These are phyloP conservation scores for Mugil cephalus DNA, from an alignment of 2,113 vertebrate genomes.

Conservation along the genomic window DNA sequence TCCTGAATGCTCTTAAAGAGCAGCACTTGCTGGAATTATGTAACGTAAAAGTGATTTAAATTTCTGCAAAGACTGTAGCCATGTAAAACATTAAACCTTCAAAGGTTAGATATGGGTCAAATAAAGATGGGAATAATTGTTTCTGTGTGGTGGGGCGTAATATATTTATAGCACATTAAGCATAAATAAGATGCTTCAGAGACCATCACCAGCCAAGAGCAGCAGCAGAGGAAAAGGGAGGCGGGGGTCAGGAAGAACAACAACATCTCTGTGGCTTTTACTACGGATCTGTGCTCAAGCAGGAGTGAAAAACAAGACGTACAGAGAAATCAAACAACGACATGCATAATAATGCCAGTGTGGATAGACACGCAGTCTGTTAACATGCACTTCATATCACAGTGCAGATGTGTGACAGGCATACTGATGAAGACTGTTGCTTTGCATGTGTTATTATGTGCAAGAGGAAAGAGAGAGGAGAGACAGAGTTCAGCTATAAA, in stretches of 20 bases:
- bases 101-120: not conserved
- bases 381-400: constrained; percentile 72
- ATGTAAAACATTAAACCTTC: constrained; percentile 34
- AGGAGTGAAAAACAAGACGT: constrained; percentile 61
- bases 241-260: constrained; percentile 39
- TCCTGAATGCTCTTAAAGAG: constrained; percentile 6
- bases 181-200: constrained; percentile 25
- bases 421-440: constrained; percentile 24
- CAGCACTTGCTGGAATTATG: constrained; percentile 37
- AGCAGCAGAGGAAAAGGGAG: constrained; percentile 39
- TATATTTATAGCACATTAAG: constrained; percentile 22
- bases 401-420: constrained; percentile 57
- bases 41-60: constrained; percentile 21
- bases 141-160: not conserved
- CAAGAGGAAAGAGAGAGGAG: constrained; percentile 36
- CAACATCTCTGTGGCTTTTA: constrained; percentile 59
- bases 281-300: constrained; percentile 61
- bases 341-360: constrained; percentile 77
- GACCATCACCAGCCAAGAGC: constrained; percentile 29
- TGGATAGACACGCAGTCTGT: constrained; percentile 67
- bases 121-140: not conserved
- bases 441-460: constrained; percentile 25
- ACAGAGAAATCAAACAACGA: constrained; percentile 65
- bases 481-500: not conserved
- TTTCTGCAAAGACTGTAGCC: constrained; percentile 1